phyloP scores from a whole-genome alignment of 1,140 invertebrate genomes.

The Drosophila kikkawai region DNA sequence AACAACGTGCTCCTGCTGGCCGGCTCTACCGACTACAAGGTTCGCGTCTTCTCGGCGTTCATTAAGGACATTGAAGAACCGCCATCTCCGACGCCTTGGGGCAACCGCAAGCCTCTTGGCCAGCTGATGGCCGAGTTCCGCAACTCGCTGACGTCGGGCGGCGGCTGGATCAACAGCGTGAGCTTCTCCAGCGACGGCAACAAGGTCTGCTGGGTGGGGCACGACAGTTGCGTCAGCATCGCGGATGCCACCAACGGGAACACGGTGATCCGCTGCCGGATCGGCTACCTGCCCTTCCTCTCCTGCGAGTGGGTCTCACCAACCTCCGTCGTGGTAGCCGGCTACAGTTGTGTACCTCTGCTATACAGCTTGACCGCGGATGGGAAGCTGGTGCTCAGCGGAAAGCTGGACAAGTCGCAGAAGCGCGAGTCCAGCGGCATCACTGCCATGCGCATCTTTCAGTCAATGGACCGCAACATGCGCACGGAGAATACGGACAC shows the following conservation, averaged over 20 bases:
- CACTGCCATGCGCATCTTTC: conserved; percentile 98
- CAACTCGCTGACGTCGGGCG: conserved; percentile 92
- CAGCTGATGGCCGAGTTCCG: conserved; percentile 96
- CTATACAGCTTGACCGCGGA: conserved; percentile 91
- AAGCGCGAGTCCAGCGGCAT: conserved; percentile 95
- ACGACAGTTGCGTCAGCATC: conserved; percentile 97
- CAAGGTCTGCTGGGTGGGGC: conserved; percentile 98
- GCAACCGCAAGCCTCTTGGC: conserved; percentile 94
- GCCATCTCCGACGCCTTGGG: conserved; percentile 95
- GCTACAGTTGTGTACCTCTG: conserved; percentile 98
- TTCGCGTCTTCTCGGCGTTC: conserved; percentile 97
- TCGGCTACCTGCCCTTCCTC: conserved; percentile 96
- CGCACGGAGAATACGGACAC: conserved; percentile 94
- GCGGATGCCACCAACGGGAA: conserved; percentile 93
- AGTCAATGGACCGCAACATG: conserved; percentile 97
- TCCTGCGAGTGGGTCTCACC: conserved; percentile 96
- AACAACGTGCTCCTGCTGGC: conserved; percentile 97
- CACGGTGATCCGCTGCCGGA: conserved; percentile 91
- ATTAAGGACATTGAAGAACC: conserved; percentile 98
- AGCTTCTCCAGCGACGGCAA: conserved; percentile 98
- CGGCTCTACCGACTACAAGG: conserved; percentile 98
- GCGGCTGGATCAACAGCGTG: conserved; percentile 98
- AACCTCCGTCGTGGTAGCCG: conserved; percentile 95
- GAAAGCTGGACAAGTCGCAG: conserved; percentile 96
- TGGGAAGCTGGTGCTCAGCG: conserved; percentile 91